Evolutionary conservation across 2,797 vertebrate species (phyloP), one percentile per base, ranked within the genome.

Genomic region (Danio kyathit): DNA sequence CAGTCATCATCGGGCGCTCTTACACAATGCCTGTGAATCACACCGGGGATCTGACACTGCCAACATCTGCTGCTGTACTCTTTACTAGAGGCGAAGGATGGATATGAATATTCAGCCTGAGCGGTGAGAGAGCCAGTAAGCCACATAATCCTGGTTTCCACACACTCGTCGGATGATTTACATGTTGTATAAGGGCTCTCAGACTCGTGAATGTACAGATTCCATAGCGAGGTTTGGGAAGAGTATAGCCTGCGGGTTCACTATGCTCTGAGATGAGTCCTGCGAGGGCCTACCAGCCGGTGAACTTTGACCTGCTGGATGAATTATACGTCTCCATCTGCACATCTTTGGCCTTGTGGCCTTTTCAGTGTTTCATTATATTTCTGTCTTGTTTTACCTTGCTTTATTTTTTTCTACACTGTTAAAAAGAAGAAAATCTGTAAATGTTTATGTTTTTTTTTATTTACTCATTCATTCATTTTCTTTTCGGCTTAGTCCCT

Each of bases 51-150:
- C 69, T 80, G 73, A 72, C 73, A 76, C 77, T 75, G 82, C 77
- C 65, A 89, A 89, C 88, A 90, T 84, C 90, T 90, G 87, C 88
- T 89, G 64, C 83, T 88, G 29, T 29, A 64, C 81, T 87, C 87
- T 87, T 88, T 87, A 89, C 78, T 69, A 77, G 81, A 83, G 87
- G 83, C 81, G 41, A 85, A 67, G 83, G 82, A 90, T 92, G 91
- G 90, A 92, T 92, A 88, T 91, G 87, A 89, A 89, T 90, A 91
- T 93, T 92, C 86, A 88, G 82, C 29, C 82, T 84, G 63, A 88
- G 84, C 84, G 76, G 89, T 43, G 48, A 87, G 74, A 77, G 81
- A 89, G 74, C 74, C 87, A 88, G 83, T 90, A 91, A 91, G 87
- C 82, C 84, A 84, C 71, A 73, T 81, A 87, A 91, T 87, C 86